A percentile compares a stretch with the other conserved stretches of the same genome.
Conservation (phyloP, 2,113 vertebrate species). For the Piprites chloris region DNA sequence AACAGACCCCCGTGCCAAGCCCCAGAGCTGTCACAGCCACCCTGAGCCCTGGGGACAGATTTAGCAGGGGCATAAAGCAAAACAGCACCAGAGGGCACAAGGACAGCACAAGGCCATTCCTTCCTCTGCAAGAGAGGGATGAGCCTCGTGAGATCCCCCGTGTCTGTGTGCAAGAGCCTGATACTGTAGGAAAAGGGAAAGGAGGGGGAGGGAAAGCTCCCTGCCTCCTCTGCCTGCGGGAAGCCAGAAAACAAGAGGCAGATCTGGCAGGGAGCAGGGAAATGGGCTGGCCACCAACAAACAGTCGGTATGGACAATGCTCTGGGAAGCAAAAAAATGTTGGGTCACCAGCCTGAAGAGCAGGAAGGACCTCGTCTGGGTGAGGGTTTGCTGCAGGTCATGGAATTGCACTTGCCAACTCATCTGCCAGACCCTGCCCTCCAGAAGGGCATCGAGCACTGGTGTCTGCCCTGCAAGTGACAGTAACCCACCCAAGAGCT, state of each 20-base stretch:
- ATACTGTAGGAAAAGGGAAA: not conserved
- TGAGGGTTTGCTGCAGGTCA: not conserved
- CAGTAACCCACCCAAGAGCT: not conserved
- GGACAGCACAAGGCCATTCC: not conserved
- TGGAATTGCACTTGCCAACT: not conserved
- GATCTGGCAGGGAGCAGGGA: not conserved
- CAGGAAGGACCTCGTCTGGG: accelerated
- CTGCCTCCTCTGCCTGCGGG: not conserved
- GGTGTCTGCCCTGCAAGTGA: not conserved
- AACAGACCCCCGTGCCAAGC: not conserved
- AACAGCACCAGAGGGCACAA: not conserved
- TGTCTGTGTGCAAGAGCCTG: not conserved
- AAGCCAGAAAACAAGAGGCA: not conserved
- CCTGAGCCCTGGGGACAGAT: not conserved
- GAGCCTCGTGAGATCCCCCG: accelerated
- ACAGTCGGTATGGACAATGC: not conserved
- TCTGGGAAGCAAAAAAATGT: not conserved
- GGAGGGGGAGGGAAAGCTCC: not conserved
- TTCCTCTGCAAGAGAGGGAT: not conserved
- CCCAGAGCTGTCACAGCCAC: not conserved
- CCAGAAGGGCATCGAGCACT: not conserved
- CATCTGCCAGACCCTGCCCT: not conserved
- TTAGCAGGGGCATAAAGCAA: not conserved
- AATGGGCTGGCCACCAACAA: not conserved
- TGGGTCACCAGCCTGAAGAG: accelerated